Evolutionary conservation across 2,113 vertebrate species (phyloP).

Genomic region (Syngnathus scovelli): DNA sequence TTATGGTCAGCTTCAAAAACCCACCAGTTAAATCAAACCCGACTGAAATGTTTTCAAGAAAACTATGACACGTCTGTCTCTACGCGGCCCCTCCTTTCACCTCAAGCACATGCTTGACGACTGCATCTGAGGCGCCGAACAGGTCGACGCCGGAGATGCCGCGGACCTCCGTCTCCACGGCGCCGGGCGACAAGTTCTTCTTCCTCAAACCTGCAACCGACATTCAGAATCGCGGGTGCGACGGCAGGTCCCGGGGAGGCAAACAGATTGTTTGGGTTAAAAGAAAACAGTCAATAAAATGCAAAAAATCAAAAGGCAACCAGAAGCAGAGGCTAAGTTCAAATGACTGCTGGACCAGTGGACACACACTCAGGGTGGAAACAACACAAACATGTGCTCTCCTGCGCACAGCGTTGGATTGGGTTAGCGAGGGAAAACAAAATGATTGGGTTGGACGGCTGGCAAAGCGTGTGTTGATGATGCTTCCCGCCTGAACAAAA

Average conservation of each 20-base stretch:
- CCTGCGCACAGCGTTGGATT: constrained; percentile 38
- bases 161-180: constrained; percentile 87
- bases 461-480: constrained; percentile 35
- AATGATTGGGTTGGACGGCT: constrained; percentile 11
- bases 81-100: constrained; percentile 46
- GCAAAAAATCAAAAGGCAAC: not conserved
- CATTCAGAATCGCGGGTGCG: constrained; percentile 51
- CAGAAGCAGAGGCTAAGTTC: not conserved
- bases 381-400: constrained; percentile 47
- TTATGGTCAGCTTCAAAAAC: not conserved
- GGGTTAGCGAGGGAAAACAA: constrained; percentile 33
- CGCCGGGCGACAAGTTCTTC: constrained; percentile 93
- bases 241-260: not conserved
- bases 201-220: constrained; percentile 85
- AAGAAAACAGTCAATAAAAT: constrained; percentile 12
- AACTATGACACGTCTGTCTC: not conserved
- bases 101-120: constrained; percentile 95
- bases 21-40: no score
- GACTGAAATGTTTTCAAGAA: not conserved
- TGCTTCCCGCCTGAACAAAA: constrained; percentile 37
- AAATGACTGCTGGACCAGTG: constrained; percentile 49
- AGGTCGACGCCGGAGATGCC: constrained; percentile 91
- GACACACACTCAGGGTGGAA: constrained; percentile 41
- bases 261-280: constrained; percentile 35
- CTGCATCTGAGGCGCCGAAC: constrained; percentile 89